Conservation (phyloP, 2,113 vertebrate genomes). For the Siniperca knerii region DNA sequence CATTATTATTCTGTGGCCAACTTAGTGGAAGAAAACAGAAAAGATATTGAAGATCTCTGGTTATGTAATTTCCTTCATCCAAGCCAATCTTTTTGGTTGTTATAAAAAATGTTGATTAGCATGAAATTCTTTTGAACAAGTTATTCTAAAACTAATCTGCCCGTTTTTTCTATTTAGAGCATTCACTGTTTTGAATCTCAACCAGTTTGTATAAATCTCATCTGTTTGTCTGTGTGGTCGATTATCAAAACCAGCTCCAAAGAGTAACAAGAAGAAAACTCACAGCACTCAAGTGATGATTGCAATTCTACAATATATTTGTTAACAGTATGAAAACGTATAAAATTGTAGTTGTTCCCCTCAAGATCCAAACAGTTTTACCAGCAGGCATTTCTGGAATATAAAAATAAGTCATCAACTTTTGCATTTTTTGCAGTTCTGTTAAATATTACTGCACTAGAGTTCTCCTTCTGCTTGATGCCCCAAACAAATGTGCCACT, state of each 20-base stretch:
- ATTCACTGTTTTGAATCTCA: not conserved
- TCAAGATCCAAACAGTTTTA: not conserved
- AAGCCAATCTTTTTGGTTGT: not conserved
- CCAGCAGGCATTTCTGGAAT: not conserved
- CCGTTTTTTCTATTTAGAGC: not conserved
- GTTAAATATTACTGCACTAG: not conserved
- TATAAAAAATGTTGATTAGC: not conserved
- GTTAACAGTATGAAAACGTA: not conserved
- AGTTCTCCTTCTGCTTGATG: constrained; percentile 1
- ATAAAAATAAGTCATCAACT: not conserved
- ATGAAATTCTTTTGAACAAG: not conserved
- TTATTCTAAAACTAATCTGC: not conserved
- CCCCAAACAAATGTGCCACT: not conserved
- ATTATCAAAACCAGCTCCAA: not conserved
- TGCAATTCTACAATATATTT: not conserved
- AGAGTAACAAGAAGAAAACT: not conserved
- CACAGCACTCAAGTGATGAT: not conserved
- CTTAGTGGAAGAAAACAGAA: not conserved
- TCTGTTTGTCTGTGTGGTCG: not conserved
- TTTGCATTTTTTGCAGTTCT: not conserved
- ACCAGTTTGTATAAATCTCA: no score
- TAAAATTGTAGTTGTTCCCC: not conserved
- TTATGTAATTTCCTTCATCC: not conserved
- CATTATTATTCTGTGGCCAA: not conserved
- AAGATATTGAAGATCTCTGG: not conserved